Evolutionary conservation across 2,888 invertebrate species (phyloP).

Genomic region (Pristionchus entomophagus): DNA sequence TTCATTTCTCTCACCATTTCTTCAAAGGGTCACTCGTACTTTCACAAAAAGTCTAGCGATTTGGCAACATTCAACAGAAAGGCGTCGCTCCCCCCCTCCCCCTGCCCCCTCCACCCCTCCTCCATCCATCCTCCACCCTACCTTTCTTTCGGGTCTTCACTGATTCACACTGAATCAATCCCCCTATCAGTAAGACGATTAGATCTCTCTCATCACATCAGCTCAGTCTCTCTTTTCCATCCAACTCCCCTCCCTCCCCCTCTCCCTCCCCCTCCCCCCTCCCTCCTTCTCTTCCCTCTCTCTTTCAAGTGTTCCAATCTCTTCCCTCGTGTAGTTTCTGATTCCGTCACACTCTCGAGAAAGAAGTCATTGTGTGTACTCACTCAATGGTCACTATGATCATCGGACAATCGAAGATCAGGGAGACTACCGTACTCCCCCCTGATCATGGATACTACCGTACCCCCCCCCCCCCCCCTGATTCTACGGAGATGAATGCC

Average conservation of each 20-base stretch:
- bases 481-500: no score
- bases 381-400: no score
- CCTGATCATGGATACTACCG: not conserved
- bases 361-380: no score
- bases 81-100: not conserved
- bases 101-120: not conserved
- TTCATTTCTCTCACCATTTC: not conserved
- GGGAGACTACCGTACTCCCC: no score
- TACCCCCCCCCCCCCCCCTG: not conserved
- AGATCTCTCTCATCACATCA: slow-evolving; percentile 1
- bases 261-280: no score
- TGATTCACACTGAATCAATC: slow-evolving; percentile 1
- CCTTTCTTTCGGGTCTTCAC: slow-evolving; percentile 3
- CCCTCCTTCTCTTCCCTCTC: no score
- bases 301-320: no score
- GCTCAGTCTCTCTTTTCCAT: no score
- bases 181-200: not conserved
- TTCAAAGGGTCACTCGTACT: not conserved
- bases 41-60: not conserved
- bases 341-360: no score
- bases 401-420: no score
- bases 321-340: not conserved
- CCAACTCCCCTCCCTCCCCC: no score
- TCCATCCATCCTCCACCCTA: no score
- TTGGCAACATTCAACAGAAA: not conserved